Conservation (phyloP, 2,113 vertebrate species). For the Calonectris borealis region DNA sequence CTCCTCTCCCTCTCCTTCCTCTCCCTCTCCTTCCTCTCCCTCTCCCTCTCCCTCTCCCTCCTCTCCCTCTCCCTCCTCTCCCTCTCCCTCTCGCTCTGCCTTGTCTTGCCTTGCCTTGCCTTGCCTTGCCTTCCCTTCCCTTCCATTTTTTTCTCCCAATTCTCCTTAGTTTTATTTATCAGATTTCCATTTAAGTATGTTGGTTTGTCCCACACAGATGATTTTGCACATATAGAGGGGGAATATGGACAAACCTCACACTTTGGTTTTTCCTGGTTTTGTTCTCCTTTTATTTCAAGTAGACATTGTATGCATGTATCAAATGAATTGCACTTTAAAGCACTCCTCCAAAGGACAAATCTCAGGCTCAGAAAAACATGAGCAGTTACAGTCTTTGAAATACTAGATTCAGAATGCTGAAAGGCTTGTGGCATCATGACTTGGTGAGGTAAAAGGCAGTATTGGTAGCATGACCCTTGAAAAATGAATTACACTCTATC, state of each 20-base stretch:
- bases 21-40: too few relatives aligned
- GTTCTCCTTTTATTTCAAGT: background rate
- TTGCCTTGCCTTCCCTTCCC: too few relatives aligned
- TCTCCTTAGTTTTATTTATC: background rate
- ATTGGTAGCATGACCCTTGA: background rate
- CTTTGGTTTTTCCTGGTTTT: background rate
- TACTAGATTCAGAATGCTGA: background rate
- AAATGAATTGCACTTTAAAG: background rate
- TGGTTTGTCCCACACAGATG: background rate
- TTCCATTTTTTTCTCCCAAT: too few relatives aligned
- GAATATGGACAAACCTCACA: background rate
- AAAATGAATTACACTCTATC: background rate
- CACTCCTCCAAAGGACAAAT: background rate
- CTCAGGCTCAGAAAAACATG: background rate
- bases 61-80: rapidly evolving
- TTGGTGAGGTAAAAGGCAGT: background rate
- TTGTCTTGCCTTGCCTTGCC: too few relatives aligned
- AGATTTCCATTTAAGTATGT: background rate
- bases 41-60: background rate
- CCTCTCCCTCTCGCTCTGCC: too few relatives aligned
- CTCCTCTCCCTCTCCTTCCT: too few relatives aligned
- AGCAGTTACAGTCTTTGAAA: background rate
- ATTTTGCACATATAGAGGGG: background rate
- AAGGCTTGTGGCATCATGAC: background rate
- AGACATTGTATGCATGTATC: background rate